Evolutionary conservation across 2,797 vertebrate genomes (phyloP).

Genomic region (Onychomys leucogaster): DNA sequence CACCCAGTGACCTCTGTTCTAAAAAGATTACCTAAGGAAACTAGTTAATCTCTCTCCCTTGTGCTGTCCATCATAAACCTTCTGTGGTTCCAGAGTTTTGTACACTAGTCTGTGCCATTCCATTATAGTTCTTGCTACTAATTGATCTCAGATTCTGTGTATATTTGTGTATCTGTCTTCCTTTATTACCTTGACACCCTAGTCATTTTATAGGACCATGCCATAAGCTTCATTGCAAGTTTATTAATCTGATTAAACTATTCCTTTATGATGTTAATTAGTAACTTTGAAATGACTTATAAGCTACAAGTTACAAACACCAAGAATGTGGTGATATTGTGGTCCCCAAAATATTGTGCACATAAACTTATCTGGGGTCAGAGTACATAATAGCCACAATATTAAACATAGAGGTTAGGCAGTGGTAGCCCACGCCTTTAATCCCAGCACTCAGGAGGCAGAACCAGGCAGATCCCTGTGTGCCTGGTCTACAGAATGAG

Average conservation of each 20-base stretch:
- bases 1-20: background rate
- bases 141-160: background rate
- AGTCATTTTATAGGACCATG: background rate
- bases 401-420: too few species aligned
- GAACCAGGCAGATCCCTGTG: too few species aligned
- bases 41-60: background rate
- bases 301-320: background rate
- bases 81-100: background rate
- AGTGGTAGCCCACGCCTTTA: too few species aligned
- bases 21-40: background rate
- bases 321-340: background rate
- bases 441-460: too few species aligned
- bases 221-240: background rate
- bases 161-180: background rate
- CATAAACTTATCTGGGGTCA: too few species aligned
- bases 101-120: background rate
- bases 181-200: background rate
- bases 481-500: too few species aligned
- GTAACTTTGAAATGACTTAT: background rate
- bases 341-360: too few species aligned
- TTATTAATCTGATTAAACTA: background rate
- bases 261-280: background rate
- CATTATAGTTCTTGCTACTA: fast-evolving
- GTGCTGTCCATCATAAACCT: background rate
- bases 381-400: too few species aligned